These are phyloP conservation scores for Rotaria sp. DNA, from an alignment of 2,888 invertebrate species.

Conservation along the genomic window DNA sequence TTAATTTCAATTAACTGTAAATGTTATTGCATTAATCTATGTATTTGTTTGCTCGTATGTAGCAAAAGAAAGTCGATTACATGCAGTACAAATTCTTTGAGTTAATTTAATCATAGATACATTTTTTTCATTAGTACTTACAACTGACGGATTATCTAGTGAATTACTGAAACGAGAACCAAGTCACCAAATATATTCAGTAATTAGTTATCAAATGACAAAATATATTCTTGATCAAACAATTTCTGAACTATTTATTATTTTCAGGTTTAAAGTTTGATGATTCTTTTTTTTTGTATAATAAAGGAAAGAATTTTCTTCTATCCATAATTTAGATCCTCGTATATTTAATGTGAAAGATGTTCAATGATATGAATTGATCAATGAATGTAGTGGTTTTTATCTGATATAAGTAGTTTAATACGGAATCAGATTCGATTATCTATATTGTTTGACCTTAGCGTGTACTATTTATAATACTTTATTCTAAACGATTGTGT, in stretches of 20 bases:
- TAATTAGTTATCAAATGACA: slow-evolving; percentile 95
- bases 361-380: slow-evolving; percentile 81
- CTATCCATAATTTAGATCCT: background rate
- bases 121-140: slow-evolving; percentile 85
- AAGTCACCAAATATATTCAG: slow-evolving; percentile 91
- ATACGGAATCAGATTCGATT: slow-evolving; percentile 70
- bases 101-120: slow-evolving; percentile 99
- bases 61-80: slow-evolving; percentile 64
- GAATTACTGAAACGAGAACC: slow-evolving; percentile 86
- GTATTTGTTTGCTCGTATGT: slow-evolving; percentile 87
- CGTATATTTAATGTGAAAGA: slow-evolving; percentile 57
- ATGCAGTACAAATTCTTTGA: slow-evolving; percentile 99
- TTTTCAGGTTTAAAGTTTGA: slow-evolving; percentile 71
- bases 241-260: slow-evolving; percentile 82
- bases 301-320: background rate
- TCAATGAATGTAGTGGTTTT: slow-evolving; percentile 97
- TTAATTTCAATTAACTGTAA: slow-evolving; percentile 97
- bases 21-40: slow-evolving; percentile 94
- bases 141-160: slow-evolving; percentile 90
- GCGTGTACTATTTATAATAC: background rate
- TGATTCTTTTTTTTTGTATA: too few species aligned
- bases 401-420: slow-evolving; percentile 89
- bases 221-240: slow-evolving; percentile 97
- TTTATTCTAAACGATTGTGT: background rate
- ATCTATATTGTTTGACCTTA: background rate